Conservation (phyloP, 2,113 vertebrate genomes). For the Neogale vison region DNA sequence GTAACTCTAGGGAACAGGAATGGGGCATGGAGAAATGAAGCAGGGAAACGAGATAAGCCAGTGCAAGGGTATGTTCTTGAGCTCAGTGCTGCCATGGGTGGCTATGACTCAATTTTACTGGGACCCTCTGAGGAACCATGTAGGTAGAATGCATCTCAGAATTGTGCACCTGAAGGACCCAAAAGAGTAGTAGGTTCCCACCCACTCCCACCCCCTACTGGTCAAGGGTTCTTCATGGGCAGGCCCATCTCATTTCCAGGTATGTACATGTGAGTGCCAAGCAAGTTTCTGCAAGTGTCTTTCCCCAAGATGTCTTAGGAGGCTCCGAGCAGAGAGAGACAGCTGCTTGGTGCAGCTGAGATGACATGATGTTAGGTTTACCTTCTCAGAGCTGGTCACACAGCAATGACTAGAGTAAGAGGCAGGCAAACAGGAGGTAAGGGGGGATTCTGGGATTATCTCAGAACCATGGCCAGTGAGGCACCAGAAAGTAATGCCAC, state of each 20-base stretch:
- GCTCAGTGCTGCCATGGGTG: neutral
- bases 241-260: neutral
- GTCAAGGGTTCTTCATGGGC: neutral
- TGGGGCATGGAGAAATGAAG: neutral
- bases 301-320: neutral
- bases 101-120: neutral
- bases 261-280: neutral
- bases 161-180: neutral
- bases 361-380: neutral
- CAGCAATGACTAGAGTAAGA: neutral
- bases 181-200: neutral
- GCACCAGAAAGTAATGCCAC: neutral
- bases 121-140: neutral
- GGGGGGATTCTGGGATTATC: neutral
- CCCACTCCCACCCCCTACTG: rapidly evolving
- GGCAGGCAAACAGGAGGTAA: neutral
- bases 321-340: neutral
- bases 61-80: neutral
- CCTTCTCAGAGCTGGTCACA: neutral
- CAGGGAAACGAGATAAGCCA: neutral
- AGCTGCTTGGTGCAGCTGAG: neutral
- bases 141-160: neutral
- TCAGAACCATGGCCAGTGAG: neutral
- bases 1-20: neutral
- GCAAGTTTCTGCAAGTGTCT: neutral